Evolutionary conservation across 2,888 invertebrate species (phyloP).

Genomic region (Diarsia mendica): DNA sequence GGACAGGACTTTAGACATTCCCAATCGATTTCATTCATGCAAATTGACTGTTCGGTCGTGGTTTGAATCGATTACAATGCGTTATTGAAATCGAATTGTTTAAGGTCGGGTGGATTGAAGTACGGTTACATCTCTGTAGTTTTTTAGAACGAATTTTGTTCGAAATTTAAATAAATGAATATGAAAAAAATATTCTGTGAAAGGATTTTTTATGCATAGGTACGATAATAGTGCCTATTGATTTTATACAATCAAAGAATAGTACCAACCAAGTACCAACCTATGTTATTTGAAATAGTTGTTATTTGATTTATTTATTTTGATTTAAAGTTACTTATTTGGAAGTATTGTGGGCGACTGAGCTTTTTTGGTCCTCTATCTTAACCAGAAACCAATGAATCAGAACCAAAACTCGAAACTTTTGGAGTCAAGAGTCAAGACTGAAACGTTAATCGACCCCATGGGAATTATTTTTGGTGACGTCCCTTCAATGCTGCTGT

Average conservation of each 20-base stretch:
- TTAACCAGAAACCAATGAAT: background rate
- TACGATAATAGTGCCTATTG: no score
- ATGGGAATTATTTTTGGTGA: no score
- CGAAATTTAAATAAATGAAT: slow-evolving; percentile 23
- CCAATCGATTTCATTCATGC: slow-evolving; percentile 57
- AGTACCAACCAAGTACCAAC: background rate
- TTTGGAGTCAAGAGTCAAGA: background rate
- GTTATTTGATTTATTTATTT: background rate
- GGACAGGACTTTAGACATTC: slow-evolving; percentile 55
- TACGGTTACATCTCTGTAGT: slow-evolving; percentile 28
- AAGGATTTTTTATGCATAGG: slow-evolving; percentile 2
- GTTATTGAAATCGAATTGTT: slow-evolving; percentile 60
- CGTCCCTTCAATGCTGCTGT: no score
- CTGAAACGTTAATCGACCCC: background rate
- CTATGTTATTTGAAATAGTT: background rate
- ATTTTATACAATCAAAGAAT: no score
- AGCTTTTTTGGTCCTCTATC: background rate
- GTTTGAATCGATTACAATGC: slow-evolving; percentile 60
- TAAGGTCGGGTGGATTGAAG: slow-evolving; percentile 42
- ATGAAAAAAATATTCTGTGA: background rate
- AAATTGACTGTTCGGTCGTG: slow-evolving; percentile 57
- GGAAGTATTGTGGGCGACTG: background rate
- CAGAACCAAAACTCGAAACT: background rate
- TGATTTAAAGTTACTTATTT: background rate
- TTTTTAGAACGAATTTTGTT: slow-evolving; percentile 34